Evolutionary conservation across 2,888 invertebrate species (phyloP).

Genomic region (Calliscelio sp.): DNA sequence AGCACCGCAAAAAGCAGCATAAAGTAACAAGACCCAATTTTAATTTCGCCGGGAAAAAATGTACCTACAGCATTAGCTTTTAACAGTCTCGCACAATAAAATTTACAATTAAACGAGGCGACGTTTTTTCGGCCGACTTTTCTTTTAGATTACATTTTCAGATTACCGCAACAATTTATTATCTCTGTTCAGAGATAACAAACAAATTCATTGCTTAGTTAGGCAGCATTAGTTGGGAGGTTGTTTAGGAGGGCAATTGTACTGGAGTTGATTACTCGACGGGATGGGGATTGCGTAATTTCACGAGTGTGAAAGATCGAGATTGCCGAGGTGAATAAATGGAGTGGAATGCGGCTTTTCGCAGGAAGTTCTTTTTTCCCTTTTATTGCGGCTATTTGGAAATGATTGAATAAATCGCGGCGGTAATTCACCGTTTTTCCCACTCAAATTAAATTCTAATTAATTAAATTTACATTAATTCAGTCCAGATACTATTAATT

Average conservation of each 20-base stretch:
- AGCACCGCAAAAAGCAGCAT: neutral
- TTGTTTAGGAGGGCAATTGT: slow-evolving; percentile 59
- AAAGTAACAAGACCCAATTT: slow-evolving; percentile 23
- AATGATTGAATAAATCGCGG: slow-evolving; percentile 33
- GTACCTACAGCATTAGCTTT: slow-evolving; percentile 28
- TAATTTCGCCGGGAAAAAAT: slow-evolving; percentile 20
- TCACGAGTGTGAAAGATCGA: slow-evolving; percentile 61
- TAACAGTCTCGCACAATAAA: slow-evolving; percentile 36
- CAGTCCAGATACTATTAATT: too few species aligned
- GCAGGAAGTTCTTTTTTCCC: slow-evolving; percentile 45
- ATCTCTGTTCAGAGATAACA: slow-evolving; percentile 39
- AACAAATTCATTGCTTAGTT: slow-evolving; percentile 45
- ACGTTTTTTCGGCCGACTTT: slow-evolving; percentile 13
- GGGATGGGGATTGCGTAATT: slow-evolving; percentile 63
- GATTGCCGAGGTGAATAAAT: slow-evolving; percentile 62
- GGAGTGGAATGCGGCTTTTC: slow-evolving; percentile 60
- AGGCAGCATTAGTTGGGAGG: slow-evolving; percentile 14
- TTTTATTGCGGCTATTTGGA: slow-evolving; percentile 32
- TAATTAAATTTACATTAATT: too few species aligned
- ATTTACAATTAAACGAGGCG: slow-evolving; percentile 47
- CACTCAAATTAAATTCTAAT: neutral
- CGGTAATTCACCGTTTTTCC: slow-evolving; percentile 1
- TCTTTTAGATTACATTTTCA: slow-evolving; percentile 25
- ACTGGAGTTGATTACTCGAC: slow-evolving; percentile 49
- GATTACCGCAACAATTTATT: slow-evolving; percentile 46